Evolutionary conservation across 2,888 invertebrate species (phyloP).

Genomic region (Abrostola triplasia): DNA sequence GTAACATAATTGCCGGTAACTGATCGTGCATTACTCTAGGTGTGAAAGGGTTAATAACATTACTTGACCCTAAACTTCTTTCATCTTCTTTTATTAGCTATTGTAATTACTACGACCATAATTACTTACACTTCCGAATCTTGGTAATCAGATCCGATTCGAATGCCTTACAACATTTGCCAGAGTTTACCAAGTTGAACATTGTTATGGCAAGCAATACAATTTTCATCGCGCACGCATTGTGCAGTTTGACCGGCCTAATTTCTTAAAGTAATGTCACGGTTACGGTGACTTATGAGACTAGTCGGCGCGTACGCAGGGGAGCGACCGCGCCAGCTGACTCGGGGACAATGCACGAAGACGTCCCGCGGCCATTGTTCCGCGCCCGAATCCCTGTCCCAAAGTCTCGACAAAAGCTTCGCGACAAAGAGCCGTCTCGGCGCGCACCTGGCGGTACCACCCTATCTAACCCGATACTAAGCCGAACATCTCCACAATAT

Average conservation of each 20-base stretch:
- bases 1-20: constrained; percentile 82
- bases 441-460: constrained; percentile 82
- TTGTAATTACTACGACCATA: constrained; percentile 31
- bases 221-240: constrained; percentile 56
- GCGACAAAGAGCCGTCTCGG: constrained; percentile 74
- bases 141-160: constrained; percentile 17
- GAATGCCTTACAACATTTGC: constrained; percentile 17
- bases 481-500: constrained; percentile 65
- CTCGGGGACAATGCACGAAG: constrained; percentile 83
- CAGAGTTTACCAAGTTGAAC: too few species aligned
- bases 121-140: constrained; percentile 14
- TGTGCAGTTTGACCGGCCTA: constrained; percentile 65
- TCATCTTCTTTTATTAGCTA: constrained; percentile 60
- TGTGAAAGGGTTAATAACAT: constrained; percentile 87
- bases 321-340: constrained; percentile 83
- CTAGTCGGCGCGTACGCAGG: constrained; percentile 63
- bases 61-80: constrained; percentile 81
- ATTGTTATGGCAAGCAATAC: constrained; percentile 41
- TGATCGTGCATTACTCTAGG: constrained; percentile 81
- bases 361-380: constrained; percentile 85
- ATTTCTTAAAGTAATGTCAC: constrained; percentile 52
- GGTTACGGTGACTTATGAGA: constrained; percentile 69
- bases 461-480: constrained; percentile 77
- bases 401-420: constrained; percentile 73
- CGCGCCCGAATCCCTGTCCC: constrained; percentile 68